Evolutionary conservation across 2,888 invertebrate genomes (phyloP).

Genomic region (Drosophila merina): DNA sequence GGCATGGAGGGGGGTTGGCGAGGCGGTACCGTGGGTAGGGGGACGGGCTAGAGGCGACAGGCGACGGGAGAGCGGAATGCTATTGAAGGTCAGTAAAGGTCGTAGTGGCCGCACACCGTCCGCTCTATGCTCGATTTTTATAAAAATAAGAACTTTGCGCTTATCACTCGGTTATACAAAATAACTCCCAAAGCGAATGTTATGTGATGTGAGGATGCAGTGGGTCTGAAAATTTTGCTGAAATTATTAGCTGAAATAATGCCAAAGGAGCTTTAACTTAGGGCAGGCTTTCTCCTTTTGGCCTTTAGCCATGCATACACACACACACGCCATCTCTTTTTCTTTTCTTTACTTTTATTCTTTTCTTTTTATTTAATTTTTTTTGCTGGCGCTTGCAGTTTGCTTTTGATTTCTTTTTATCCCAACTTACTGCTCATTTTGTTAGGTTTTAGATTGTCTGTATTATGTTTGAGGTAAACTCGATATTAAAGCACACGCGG

Average conservation of each 20-base stretch:
- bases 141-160: slow-evolving; percentile 23
- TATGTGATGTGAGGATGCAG: slow-evolving; percentile 70
- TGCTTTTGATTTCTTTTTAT: slow-evolving; percentile 1
- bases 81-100: slow-evolving; percentile 77
- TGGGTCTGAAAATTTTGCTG: slow-evolving; percentile 9
- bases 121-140: slow-evolving; percentile 39
- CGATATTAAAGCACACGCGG: slow-evolving; percentile 61
- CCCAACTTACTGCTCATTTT: slow-evolving; percentile 78
- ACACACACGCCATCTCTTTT: slow-evolving; percentile 63
- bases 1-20: slow-evolving; percentile 21
- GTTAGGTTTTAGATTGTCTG: slow-evolving; percentile 47
- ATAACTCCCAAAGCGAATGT: slow-evolving; percentile 42
- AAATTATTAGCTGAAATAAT: slow-evolving; percentile 24
- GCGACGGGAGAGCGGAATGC: slow-evolving; percentile 54
- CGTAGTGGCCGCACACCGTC: slow-evolving; percentile 53
- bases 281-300: slow-evolving; percentile 41
- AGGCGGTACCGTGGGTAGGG: slow-evolving; percentile 1
- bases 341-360: slow-evolving; percentile 23
- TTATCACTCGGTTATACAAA: slow-evolving; percentile 30
- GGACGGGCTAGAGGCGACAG: slow-evolving; percentile 1
- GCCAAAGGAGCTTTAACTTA: slow-evolving; percentile 37
- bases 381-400: slow-evolving; percentile 26
- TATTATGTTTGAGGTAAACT: slow-evolving; percentile 29
- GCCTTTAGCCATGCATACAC: slow-evolving; percentile 64
- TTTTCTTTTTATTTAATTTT: slow-evolving; percentile 26